A percentile compares a stretch with the other conserved stretches of the same genome.
phyloP scores from a whole-genome alignment of 2,888 invertebrate species.

The Agrenia bidenticulata region DNA sequence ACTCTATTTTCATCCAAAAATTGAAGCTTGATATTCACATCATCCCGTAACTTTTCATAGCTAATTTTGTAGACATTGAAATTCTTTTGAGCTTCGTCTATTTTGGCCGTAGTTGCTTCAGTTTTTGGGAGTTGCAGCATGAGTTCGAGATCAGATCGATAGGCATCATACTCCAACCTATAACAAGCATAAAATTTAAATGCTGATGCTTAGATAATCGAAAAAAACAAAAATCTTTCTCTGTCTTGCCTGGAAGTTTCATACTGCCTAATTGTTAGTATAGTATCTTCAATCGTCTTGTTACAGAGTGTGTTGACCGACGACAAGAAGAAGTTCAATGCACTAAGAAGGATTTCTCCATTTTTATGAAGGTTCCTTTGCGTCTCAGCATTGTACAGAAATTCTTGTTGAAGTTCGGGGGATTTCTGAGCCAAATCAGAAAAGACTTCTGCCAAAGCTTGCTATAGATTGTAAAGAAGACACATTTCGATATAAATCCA shows the following conservation, averaged over 20 bases:
- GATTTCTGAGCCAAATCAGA: conserved; percentile 94
- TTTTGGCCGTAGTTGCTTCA: conserved; percentile 62
- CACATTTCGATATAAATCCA: no score
- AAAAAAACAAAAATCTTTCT: conserved; percentile 3
- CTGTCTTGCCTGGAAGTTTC: conserved; percentile 73
- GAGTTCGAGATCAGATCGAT: conserved; percentile 88
- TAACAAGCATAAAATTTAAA: conserved; percentile 28
- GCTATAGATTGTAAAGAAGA: conserved; percentile 61
- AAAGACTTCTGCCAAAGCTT: conserved; percentile 88
- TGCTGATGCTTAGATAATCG: neutral
- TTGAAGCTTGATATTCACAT: conserved; percentile 92
- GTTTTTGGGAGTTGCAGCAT: conserved; percentile 60
- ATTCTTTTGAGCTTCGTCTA: conserved; percentile 78
- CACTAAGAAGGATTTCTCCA: conserved; percentile 87
- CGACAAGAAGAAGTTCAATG: conserved; percentile 93
- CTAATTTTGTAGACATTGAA: conserved; percentile 82
- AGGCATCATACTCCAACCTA: conserved; percentile 96
- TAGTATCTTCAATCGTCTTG: conserved; percentile 96
- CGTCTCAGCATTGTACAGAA: conserved; percentile 92
- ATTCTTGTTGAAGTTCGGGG: conserved; percentile 91
- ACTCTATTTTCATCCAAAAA: conserved; percentile 97
- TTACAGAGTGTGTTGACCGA: conserved; percentile 93
- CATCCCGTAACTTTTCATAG: conserved; percentile 88
- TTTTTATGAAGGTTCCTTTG: conserved; percentile 90
- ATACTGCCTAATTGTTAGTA: conserved; percentile 73